Conservation (phyloP, 2,113 vertebrate species). For the Edolisoma coerulescens region DNA sequence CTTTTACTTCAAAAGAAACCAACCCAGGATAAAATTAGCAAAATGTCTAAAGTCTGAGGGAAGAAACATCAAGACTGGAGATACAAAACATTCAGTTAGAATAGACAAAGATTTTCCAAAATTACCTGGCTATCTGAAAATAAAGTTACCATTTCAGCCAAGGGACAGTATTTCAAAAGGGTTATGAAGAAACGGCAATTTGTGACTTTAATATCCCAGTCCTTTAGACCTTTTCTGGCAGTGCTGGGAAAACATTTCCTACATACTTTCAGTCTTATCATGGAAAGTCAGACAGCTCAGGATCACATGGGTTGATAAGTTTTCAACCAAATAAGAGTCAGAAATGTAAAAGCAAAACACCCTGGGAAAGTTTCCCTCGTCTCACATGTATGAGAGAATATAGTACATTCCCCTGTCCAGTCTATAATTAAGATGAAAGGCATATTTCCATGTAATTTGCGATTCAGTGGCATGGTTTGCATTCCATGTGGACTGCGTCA, state of each 20-base stretch:
- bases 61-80: not conserved
- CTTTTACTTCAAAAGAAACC: not conserved
- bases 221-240: slow-evolving; percentile 53
- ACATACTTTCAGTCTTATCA: slow-evolving; percentile 76
- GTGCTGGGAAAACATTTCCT: slow-evolving; percentile 72
- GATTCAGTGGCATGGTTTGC: slow-evolving; percentile 73
- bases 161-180: not conserved
- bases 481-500: slow-evolving; percentile 71
- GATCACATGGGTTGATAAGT: slow-evolving; percentile 70
- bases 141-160: not conserved
- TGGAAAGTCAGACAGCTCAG: slow-evolving; percentile 71
- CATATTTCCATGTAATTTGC: slow-evolving; percentile 74
- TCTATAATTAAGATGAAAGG: slow-evolving; percentile 83
- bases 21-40: not conserved
- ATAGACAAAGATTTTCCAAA: not conserved
- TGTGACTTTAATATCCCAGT: slow-evolving; percentile 30
- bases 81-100: not conserved
- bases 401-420: slow-evolving; percentile 72
- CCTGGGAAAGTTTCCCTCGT: slow-evolving; percentile 75
- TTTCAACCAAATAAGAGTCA: slow-evolving; percentile 78
- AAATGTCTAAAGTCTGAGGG: not conserved
- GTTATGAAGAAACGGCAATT: not conserved
- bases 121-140: not conserved
- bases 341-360: slow-evolving; percentile 79
- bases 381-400: slow-evolving; percentile 67